phyloP scores from a whole-genome alignment of 2,888 invertebrate species.

The Acanthosepion esculentum region DNA sequence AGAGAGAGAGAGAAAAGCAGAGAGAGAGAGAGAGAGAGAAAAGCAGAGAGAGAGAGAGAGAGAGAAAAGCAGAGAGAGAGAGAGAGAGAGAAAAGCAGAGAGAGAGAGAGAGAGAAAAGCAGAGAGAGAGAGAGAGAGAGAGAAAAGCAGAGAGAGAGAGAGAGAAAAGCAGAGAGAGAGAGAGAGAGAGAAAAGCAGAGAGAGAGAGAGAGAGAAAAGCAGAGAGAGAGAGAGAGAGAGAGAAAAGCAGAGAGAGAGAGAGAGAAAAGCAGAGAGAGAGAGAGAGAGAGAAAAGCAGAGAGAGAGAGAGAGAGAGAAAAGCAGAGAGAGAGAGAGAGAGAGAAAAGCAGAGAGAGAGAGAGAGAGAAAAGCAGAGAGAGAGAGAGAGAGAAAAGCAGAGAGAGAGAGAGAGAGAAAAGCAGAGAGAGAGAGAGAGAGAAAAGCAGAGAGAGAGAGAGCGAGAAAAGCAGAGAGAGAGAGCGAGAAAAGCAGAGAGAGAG shows the following conservation, averaged over 20 bases:
- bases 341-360: background rate
- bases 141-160: too few species aligned
- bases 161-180: too few species aligned
- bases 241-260: too few species aligned
- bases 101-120: conserved; percentile 38
- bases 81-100: conserved; percentile 34
- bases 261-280: conserved; percentile 24
- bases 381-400: conserved; percentile 48
- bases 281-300: too few species aligned
- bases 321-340: conserved; percentile 35
- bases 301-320: background rate
- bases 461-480: background rate
- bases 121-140: too few species aligned
- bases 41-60: too few species aligned
- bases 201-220: background rate
- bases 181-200: background rate
- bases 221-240: too few species aligned
- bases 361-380: too few species aligned
- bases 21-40: background rate
- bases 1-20: too few species aligned
- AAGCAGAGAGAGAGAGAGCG: background rate
- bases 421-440: background rate
- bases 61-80: background rate
- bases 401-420: conserved; percentile 33
- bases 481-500: background rate